phyloP scores from a whole-genome alignment of 2,113 vertebrate genomes.

The Eclectus roratus region DNA sequence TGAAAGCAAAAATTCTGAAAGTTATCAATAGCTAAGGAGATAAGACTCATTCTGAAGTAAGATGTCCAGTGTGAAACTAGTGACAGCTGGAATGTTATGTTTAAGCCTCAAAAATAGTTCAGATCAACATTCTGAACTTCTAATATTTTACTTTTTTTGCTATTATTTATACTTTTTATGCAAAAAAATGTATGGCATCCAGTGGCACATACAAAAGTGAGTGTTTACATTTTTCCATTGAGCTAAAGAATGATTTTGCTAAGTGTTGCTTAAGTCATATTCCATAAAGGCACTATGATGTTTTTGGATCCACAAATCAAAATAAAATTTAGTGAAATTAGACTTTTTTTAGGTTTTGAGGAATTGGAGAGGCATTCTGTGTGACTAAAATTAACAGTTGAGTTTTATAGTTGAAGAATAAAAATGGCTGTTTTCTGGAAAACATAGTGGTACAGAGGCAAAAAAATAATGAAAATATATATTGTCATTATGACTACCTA shows the following conservation, averaged over 20 bases:
- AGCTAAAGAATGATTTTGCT: background rate
- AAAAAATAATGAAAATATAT: background rate
- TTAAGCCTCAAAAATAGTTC: background rate
- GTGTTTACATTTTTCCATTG: background rate
- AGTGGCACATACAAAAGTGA: background rate
- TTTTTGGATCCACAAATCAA: background rate
- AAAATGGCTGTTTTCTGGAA: background rate
- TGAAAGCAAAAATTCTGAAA: background rate
- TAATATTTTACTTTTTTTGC: background rate
- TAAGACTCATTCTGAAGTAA: background rate
- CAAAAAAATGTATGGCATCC: background rate
- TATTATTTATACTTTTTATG: background rate
- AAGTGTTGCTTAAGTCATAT: background rate
- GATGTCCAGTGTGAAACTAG: background rate
- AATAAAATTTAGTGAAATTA: background rate
- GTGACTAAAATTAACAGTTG: background rate
- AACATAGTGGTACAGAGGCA: background rate
- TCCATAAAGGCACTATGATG: background rate
- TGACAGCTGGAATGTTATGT: background rate
- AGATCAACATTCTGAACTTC: background rate
- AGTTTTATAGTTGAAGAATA: background rate
- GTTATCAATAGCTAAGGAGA: background rate
- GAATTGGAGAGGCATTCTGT: background rate
- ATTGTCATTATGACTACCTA: background rate
- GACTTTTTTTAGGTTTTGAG: background rate